A percentile compares a stretch with the other conserved stretches of the same genome.
phyloP scores from a whole-genome alignment of 2,113 vertebrate genomes.

The Abramis brama region DNA sequence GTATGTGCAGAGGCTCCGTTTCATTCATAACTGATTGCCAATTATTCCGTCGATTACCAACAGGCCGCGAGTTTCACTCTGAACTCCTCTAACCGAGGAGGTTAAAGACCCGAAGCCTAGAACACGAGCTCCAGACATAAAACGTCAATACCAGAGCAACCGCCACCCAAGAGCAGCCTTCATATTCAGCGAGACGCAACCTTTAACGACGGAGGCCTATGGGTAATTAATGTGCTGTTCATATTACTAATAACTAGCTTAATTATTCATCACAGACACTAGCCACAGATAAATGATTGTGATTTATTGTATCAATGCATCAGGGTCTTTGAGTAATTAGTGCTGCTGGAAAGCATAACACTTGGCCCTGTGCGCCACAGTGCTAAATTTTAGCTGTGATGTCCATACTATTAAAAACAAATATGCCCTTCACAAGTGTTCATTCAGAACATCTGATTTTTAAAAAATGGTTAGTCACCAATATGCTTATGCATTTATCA shows the following conservation, averaged over 20 bases:
- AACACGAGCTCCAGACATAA: constrained; percentile 3
- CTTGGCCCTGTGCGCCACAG: constrained; percentile 20
- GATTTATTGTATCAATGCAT: constrained; percentile 47
- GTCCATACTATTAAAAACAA: background rate
- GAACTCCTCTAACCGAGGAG: constrained; percentile 18
- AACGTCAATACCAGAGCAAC: constrained; percentile 4
- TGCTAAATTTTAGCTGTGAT: background rate
- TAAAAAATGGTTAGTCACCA: background rate
- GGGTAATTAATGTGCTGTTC: constrained; percentile 50
- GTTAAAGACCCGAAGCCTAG: constrained; percentile 23
- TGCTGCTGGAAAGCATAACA: constrained; percentile 21
- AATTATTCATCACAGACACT: constrained; percentile 47
- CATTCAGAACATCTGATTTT: background rate
- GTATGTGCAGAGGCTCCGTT: constrained; percentile 44
- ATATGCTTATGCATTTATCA: background rate
- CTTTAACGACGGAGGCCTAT: constrained; percentile 44
- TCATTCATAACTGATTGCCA: constrained; percentile 61
- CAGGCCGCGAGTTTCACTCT: constrained; percentile 6
- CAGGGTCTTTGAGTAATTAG: constrained; percentile 39
- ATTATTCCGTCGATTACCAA: constrained; percentile 52
- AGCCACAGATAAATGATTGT: constrained; percentile 44
- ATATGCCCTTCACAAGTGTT: background rate
- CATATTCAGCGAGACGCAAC: constrained; percentile 16
- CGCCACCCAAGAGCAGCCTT: background rate
- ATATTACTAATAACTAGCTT: constrained; percentile 57